Evolutionary conservation across 2,888 invertebrate genomes (phyloP).

Genomic region (Andrena bicolor): DNA sequence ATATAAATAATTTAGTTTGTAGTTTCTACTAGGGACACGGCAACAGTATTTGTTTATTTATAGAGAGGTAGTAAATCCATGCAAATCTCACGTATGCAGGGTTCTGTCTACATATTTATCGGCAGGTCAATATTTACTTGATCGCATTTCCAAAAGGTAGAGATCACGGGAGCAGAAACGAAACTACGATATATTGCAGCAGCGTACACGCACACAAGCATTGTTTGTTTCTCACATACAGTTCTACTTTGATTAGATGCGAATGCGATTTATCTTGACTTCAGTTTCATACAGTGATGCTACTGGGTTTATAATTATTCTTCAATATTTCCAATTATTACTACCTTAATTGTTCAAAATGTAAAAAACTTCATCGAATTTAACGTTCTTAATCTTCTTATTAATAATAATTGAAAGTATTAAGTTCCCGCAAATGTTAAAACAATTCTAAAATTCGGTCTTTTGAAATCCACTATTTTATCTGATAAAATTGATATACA

Average conservation of each 20-base stretch:
- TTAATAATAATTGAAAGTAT: too few relatives aligned
- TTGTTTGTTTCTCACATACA: slow-evolving; percentile 11
- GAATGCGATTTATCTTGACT: neutral
- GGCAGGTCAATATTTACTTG: slow-evolving; percentile 6
- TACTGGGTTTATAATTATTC: neutral
- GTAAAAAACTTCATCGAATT: neutral
- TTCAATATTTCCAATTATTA: neutral
- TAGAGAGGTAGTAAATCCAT: neutral
- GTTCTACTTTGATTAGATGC: neutral
- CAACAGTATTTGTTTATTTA: neutral
- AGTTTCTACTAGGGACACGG: neutral
- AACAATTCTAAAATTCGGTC: too few relatives aligned
- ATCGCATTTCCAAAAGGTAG: slow-evolving; percentile 2
- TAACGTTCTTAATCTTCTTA: neutral
- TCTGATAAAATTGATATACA: too few relatives aligned
- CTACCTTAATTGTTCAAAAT: neutral
- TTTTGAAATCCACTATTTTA: too few relatives aligned
- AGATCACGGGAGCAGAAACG: neutral
- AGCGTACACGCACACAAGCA: neutral
- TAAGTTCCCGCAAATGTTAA: too few relatives aligned
- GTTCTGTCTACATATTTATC: slow-evolving; percentile 9
- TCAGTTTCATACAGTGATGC: neutral
- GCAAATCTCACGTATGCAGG: neutral
- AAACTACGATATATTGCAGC: neutral
- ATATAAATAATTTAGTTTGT: too few relatives aligned